Percentiles rank a stretch among this genome's conserved stretches.
These are phyloP conservation scores for Andrena bucephala DNA, from an alignment of 2,888 invertebrate species.

Conservation along the genomic window DNA sequence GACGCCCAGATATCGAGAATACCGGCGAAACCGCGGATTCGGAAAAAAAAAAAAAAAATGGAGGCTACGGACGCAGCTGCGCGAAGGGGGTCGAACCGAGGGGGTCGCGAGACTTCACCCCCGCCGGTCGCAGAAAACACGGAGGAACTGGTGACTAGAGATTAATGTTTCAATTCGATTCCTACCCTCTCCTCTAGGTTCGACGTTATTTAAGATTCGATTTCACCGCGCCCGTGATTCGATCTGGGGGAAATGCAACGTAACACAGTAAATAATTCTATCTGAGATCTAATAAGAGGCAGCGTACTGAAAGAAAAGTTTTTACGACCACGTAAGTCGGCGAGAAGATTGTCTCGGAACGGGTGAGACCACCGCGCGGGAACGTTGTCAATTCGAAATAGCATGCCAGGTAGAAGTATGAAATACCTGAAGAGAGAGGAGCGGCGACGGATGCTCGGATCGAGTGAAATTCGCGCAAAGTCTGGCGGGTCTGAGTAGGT, in stretches of 20 bases:
- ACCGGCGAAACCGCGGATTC: background rate
- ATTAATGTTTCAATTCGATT: background rate
- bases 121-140: background rate
- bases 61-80: background rate
- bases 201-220: background rate
- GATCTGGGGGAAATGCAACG: background rate
- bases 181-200: too few species aligned
- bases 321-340: slow-evolving; percentile 18
- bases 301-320: slow-evolving; percentile 27
- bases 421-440: background rate
- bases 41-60: background rate
- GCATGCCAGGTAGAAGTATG: background rate
- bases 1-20: background rate
- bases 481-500: background rate
- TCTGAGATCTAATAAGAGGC: slow-evolving; percentile 17
- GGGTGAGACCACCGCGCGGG: slow-evolving; percentile 19
- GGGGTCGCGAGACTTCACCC: background rate
- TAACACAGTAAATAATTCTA: slow-evolving; percentile 33
- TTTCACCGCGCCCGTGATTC: background rate
- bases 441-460: background rate
- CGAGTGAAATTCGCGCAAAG: slow-evolving; percentile 9
- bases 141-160: background rate
- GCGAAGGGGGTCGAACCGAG: background rate
- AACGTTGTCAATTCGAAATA: slow-evolving; percentile 29
- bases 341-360: slow-evolving; percentile 51